These are phyloP conservation scores for Bufotes viridis DNA, from an alignment of 2,797 vertebrate genomes.

Conservation along the genomic window DNA sequence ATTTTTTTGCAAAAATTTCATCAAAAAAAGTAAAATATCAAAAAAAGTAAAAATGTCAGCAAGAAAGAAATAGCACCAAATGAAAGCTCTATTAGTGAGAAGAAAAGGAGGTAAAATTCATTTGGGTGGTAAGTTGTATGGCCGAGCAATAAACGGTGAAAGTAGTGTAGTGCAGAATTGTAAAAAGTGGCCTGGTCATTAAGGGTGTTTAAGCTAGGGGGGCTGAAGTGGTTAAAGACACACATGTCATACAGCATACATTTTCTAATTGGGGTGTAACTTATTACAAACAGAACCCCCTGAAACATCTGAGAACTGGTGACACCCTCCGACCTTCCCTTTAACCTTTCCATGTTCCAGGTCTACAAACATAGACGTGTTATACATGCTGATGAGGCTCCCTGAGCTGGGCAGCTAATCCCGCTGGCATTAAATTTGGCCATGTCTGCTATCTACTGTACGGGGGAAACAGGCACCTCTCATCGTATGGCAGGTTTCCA, in stretches of 20 bases:
- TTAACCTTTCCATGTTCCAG: conserved; percentile 56
- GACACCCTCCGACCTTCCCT: conserved; percentile 33
- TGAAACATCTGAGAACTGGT: conserved; percentile 1
- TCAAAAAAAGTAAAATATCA: too few relatives aligned
- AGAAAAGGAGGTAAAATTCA: too few relatives aligned
- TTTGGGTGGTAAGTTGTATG: too few relatives aligned
- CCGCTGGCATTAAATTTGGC: conserved; percentile 48
- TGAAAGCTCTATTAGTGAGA: too few relatives aligned
- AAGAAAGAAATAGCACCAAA: too few relatives aligned
- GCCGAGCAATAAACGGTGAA: too few relatives aligned
- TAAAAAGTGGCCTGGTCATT: too few relatives aligned
- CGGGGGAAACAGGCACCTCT: conserved; percentile 15
- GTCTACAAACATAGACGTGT: conserved; percentile 24
- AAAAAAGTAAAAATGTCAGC: too few relatives aligned
- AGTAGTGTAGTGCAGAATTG: too few relatives aligned
- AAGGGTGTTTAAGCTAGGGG: too few relatives aligned
- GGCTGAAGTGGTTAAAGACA: too few relatives aligned
- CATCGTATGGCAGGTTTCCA: neutral
- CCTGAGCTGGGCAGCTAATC: conserved; percentile 13
- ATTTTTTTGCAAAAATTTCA: too few relatives aligned
- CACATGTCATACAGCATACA: neutral
- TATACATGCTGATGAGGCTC: conserved; percentile 47
- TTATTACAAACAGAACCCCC: conserved; percentile 50
- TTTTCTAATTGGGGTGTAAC: neutral
- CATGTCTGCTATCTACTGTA: conserved; percentile 30